phyloP scores from a whole-genome alignment of 2,888 invertebrate species.

The Sympetrum striolatum region DNA sequence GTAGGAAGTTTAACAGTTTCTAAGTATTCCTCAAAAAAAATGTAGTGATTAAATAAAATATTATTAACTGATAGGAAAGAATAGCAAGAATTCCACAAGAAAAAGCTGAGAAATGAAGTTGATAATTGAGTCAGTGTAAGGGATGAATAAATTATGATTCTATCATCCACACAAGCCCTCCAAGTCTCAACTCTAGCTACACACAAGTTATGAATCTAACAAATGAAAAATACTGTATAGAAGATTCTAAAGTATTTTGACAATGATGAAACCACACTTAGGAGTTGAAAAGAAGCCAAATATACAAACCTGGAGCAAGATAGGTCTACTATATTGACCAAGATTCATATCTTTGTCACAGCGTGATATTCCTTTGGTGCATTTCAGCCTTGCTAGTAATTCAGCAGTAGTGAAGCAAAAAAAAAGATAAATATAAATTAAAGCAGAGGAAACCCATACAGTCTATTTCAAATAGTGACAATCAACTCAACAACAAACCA shows the following conservation, averaged over 20 bases:
- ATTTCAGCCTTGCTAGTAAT: slow-evolving; percentile 59
- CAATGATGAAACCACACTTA: not conserved
- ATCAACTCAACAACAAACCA: too few species aligned
- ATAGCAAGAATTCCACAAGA: not conserved
- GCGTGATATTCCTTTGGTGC: slow-evolving; percentile 57
- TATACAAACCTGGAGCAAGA: slow-evolving; percentile 75
- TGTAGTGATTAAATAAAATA: not conserved
- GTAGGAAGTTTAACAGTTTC: not conserved
- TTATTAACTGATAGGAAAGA: not conserved
- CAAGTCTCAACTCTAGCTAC: not conserved
- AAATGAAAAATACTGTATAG: not conserved
- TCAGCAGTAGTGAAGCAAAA: not conserved
- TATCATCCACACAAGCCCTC: not conserved
- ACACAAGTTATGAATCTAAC: not conserved
- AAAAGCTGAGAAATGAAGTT: not conserved
- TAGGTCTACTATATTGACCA: slow-evolving; percentile 75
- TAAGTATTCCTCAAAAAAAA: not conserved
- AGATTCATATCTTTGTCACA: slow-evolving; percentile 60
- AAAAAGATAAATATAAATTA: not conserved
- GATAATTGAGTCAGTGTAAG: not conserved
- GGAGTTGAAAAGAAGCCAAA: not conserved
- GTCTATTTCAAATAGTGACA: too few species aligned
- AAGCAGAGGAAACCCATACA: too few species aligned
- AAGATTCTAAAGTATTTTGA: not conserved
- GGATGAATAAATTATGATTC: not conserved